Evolutionary conservation across 2,888 invertebrate species (phyloP).

Genomic region (Drosophila trichaetosa): DNA sequence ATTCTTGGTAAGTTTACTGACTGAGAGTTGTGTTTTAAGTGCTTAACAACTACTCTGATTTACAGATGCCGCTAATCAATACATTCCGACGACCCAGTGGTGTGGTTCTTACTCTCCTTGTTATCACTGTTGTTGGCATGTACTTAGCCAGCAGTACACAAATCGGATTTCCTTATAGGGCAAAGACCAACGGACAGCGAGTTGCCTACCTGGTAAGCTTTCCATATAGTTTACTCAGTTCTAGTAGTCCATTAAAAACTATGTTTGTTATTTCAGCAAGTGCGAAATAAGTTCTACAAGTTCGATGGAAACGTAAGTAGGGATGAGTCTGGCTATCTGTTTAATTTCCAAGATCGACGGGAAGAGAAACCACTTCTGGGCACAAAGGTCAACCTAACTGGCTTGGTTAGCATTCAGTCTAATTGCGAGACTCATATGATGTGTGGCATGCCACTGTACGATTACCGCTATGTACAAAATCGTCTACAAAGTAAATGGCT

Average conservation of each 20-base stretch:
- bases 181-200: slow-evolving; percentile 85
- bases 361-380: too few species aligned
- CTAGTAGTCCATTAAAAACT: not conserved
- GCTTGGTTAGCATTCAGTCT: too few species aligned
- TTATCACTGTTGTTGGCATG: slow-evolving; percentile 7
- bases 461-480: too few species aligned
- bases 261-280: not conserved
- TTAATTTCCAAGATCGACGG: too few species aligned
- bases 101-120: slow-evolving; percentile 36
- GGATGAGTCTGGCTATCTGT: too few species aligned
- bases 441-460: too few species aligned
- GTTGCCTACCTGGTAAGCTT: slow-evolving; percentile 85
- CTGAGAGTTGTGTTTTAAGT: not conserved
- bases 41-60: not conserved
- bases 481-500: slow-evolving; percentile 56
- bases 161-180: slow-evolving; percentile 87
- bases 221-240: too few species aligned
- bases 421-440: too few species aligned
- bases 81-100: slow-evolving; percentile 49
- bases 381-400: too few species aligned
- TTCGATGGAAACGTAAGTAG: too few species aligned
- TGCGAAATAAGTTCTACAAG: too few species aligned
- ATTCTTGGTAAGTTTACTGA: slow-evolving; percentile 65
- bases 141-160: slow-evolving; percentile 83
- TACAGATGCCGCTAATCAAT: slow-evolving; percentile 51